phyloP scores from a whole-genome alignment of 2,888 invertebrate genomes.

The Drosophila peninsularis region DNA sequence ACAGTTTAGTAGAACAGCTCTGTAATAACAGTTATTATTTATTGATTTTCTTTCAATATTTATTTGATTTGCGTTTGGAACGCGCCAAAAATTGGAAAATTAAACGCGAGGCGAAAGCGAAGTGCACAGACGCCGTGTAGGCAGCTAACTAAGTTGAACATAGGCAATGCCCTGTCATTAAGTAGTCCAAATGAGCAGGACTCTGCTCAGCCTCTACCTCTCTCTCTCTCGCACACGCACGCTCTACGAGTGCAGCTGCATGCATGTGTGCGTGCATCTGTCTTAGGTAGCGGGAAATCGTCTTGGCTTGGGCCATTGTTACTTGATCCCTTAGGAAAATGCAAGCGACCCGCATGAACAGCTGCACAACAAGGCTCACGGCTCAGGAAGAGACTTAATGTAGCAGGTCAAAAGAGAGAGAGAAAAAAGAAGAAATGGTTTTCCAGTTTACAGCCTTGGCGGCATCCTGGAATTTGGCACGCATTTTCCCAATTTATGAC shows the following conservation, averaged over 20 bases:
- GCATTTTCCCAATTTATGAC: slow-evolving; percentile 47
- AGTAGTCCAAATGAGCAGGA: slow-evolving; percentile 59
- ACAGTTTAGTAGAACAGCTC: not conserved
- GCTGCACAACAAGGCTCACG: slow-evolving; percentile 37
- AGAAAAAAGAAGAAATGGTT: slow-evolving; percentile 13
- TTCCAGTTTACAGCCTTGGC: slow-evolving; percentile 4
- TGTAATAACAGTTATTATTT: not conserved
- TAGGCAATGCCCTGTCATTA: slow-evolving; percentile 59
- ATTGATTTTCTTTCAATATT: not conserved
- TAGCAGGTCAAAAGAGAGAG: slow-evolving; percentile 67
- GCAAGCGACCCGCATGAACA: slow-evolving; percentile 57
- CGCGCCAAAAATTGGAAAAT: slow-evolving; percentile 41
- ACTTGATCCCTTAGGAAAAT: slow-evolving; percentile 61
- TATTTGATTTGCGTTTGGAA: slow-evolving; percentile 57
- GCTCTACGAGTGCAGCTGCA: slow-evolving; percentile 11
- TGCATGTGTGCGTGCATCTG: slow-evolving; percentile 24
- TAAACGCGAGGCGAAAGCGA: slow-evolving; percentile 24
- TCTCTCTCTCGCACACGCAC: not conserved
- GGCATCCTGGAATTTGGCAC: slow-evolving; percentile 54
- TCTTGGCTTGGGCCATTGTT: slow-evolving; percentile 41
- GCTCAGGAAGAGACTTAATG: slow-evolving; percentile 8
- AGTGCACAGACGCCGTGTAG: slow-evolving; percentile 65
- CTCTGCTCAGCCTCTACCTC: not conserved
- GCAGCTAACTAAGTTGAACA: slow-evolving; percentile 67
- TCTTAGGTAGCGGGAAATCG: slow-evolving; percentile 54